Conservation (phyloP, 2,797 vertebrate species). For the Rallus crepitans region DNA sequence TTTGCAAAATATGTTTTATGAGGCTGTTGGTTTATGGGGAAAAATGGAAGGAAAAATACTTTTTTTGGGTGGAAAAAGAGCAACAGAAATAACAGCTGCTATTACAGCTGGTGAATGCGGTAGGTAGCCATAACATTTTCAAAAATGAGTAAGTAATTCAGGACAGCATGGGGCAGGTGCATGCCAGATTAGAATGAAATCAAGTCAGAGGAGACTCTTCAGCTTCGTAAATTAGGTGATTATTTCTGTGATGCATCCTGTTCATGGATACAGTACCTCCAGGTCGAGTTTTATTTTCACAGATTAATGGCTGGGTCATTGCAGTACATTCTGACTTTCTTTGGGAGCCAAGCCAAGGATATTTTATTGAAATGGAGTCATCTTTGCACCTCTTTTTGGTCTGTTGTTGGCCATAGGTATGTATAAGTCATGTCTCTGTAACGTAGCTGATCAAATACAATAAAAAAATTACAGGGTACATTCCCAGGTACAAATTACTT, state of each 20-base stretch:
- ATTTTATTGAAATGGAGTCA: not conserved
- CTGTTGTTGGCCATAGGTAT: not conserved
- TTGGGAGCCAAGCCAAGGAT: not conserved
- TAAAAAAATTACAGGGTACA: not conserved
- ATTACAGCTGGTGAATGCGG: slow-evolving; percentile 7
- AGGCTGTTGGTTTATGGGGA: not conserved
- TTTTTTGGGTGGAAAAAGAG: not conserved
- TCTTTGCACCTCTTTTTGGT: not conserved
- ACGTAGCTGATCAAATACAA: not conserved
- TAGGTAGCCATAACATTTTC: slow-evolving; percentile 11
- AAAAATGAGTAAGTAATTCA: not conserved
- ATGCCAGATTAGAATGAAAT: not conserved
- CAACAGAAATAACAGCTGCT: not conserved
- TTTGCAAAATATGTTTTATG: not conserved
- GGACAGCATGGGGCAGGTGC: not conserved
- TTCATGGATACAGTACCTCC: not conserved
- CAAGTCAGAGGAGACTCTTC: not conserved
- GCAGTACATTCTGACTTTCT: not conserved
- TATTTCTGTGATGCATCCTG: not conserved
- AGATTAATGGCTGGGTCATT: not conserved
- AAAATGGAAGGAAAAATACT: not conserved
- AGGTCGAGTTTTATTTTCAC: not conserved
- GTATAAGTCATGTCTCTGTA: not conserved
- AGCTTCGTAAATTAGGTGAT: not conserved
- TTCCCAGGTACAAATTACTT: slow-evolving; percentile 14